Evolutionary conservation across 2,113 vertebrate species (phyloP), one percentile per base, ranked within the genome.

Genomic region (Camelus bactrianus): DNA sequence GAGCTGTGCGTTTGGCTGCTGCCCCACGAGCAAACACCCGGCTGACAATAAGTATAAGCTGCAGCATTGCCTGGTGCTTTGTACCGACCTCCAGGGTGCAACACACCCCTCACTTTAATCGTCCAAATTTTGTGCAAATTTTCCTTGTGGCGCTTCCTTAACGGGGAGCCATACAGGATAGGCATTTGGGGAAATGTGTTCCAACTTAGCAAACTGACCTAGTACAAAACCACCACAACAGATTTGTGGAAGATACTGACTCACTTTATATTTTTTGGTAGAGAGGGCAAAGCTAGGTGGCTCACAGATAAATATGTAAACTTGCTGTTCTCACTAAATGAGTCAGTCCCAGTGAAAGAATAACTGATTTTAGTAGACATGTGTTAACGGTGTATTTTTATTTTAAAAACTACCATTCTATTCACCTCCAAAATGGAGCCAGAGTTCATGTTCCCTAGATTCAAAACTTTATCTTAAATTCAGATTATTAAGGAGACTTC

Each of bases 401-500:
- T 91, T 91, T 96, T 42, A 1, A 86, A 54, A 86, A 58, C 38
- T 42, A 20, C 8, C 8, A 16, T 58, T 73, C 10, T 13, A 17
- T 56, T 94, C 13, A 42, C 9, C 32, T 87, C 24, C 56, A 81
- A 83, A 73, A 80, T 70, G 50, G 30, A 92, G 19, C 19, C 12
- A 93, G 32, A 86, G 15, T 22, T 67, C 62, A 70, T 89, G 32
- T 54, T 90, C 17, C n/a, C 58, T 69, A 75, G 48, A 90, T 32
- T 81, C 22, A 69, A 79, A 86, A 60, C 54, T 86, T 46, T 93
- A n/a, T 69, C 28, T 83, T 88, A 64, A 77, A 89, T 73, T 84
- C 1, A 77, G 50, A 72, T 56, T 75, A 75, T 50, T 87, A 56
- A 76, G 75, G n/a, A 69, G 30, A 84, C 35, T 12, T 82, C 62